Percentiles rank a stretch among this genome's conserved stretches.
Evolutionary conservation across 2,113 vertebrate species (phyloP).

Genomic region (Telmatochromis sp.): DNA sequence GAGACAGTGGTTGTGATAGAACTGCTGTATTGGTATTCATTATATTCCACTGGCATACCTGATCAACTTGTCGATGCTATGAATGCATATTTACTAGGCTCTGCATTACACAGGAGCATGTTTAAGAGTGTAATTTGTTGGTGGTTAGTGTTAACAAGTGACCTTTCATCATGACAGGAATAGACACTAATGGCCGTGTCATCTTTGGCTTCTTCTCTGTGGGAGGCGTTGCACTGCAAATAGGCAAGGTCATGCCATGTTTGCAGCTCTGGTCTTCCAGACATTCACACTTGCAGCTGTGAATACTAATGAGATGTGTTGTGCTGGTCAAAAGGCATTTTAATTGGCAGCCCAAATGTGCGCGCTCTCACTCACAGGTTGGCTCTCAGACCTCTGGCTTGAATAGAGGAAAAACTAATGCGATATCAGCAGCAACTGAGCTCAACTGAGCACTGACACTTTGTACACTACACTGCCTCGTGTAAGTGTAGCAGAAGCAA

Average conservation of each 20-base stretch:
- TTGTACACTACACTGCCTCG: not conserved
- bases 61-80: not conserved
- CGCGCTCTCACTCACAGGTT: not conserved
- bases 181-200: constrained; percentile 17
- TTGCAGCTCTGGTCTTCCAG: constrained; percentile 9
- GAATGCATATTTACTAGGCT: not conserved
- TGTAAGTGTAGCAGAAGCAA: not conserved
- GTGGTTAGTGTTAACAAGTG: not conserved
- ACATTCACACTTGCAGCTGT: constrained; percentile 19
- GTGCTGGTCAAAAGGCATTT: constrained; percentile 26
- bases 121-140: not conserved
- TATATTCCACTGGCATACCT: not conserved
- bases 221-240: not conserved
- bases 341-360: constrained; percentile 46
- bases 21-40: not conserved
- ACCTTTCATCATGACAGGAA: constrained; percentile 46
- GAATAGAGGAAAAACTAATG: not conserved
- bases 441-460: constrained; percentile 13
- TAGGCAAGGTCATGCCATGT: constrained; percentile 14
- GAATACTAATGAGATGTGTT: constrained; percentile 45
- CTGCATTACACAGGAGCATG: not conserved
- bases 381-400: not conserved
- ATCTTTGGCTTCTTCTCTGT: constrained; percentile 11
- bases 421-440: constrained; percentile 2
- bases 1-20: not conserved